phyloP scores from a whole-genome alignment of 2,888 invertebrate genomes.

The Rhynchonema sp. region DNA sequence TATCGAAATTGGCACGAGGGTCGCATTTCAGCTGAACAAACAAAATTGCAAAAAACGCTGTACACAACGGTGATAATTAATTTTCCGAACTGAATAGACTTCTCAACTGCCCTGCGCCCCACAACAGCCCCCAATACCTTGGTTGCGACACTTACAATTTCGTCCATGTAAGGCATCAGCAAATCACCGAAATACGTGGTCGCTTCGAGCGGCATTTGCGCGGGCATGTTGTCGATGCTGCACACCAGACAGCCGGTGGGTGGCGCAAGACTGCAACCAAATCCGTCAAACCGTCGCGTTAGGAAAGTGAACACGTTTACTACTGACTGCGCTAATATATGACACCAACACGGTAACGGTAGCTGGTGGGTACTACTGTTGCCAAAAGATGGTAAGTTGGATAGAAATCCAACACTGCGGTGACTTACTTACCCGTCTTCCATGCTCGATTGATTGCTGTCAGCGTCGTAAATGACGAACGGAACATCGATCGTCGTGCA shows the following conservation, averaged over 20 bases:
- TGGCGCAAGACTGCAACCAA: constrained; percentile 16
- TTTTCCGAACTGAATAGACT: not conserved
- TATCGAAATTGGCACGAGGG: constrained; percentile 39
- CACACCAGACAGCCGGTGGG: constrained; percentile 75
- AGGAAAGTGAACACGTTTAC: too few relatives aligned
- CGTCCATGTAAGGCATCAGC: constrained; percentile 62
- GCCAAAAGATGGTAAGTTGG: too few relatives aligned
- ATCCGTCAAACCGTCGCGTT: too few relatives aligned
- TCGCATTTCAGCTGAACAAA: constrained; percentile 30
- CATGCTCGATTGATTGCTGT: constrained; percentile 46
- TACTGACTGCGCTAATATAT: too few relatives aligned
- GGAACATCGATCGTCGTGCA: constrained; percentile 98
- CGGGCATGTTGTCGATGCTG: constrained; percentile 99
- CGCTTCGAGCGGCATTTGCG: constrained; percentile 84
- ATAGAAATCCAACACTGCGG: too few relatives aligned
- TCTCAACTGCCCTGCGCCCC: not conserved
- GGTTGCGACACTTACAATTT: constrained; percentile 42
- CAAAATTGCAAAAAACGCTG: not conserved
- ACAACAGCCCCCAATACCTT: not conserved
- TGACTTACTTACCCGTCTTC: not conserved
- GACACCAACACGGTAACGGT: too few relatives aligned
- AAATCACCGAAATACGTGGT: constrained; percentile 94
- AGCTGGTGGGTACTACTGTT: too few relatives aligned
- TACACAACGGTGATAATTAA: not conserved
- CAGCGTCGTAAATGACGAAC: constrained; percentile 96